phyloP scores from a whole-genome alignment of 2,113 vertebrate genomes.

The Hippopotamus amphibius region DNA sequence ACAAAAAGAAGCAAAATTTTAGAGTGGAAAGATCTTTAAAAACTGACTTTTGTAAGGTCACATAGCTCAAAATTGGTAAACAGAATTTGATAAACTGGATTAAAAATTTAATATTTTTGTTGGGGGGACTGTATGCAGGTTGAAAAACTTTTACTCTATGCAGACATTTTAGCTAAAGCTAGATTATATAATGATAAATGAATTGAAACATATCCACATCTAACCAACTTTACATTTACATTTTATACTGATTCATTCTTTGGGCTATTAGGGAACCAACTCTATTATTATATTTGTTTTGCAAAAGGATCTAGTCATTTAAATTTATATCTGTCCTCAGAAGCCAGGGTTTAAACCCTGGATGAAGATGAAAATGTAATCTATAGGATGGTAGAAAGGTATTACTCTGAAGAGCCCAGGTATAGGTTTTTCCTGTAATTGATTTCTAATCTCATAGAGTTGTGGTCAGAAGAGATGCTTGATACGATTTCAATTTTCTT shows the following conservation, averaged over 20 bases:
- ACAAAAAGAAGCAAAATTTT: constrained; percentile 25
- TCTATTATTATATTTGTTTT: constrained; percentile 44
- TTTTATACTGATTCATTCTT: constrained; percentile 21
- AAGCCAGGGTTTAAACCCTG: constrained; percentile 21
- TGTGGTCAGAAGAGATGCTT: too few relatives aligned
- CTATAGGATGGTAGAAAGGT: background rate
- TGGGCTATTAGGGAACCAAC: background rate
- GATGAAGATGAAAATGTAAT: background rate
- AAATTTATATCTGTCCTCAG: background rate
- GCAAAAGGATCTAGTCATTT: background rate
- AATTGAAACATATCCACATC: background rate
- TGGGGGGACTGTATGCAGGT: background rate
- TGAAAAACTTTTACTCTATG: background rate
- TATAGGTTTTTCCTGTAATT: background rate
- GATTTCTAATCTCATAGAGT: too few relatives aligned
- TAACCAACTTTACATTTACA: constrained; percentile 45
- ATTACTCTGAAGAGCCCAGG: background rate
- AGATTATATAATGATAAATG: background rate
- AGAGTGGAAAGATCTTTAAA: background rate
- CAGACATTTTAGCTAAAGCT: constrained; percentile 25
- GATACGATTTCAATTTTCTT: too few relatives aligned
- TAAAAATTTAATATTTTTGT: constrained; percentile 35
- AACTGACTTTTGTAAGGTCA: background rate
- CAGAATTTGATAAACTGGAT: background rate
- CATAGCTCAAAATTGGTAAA: background rate